Percentiles rank a stretch among this genome's conserved stretches.
Conservation (phyloP, 2,113 vertebrate genomes). For the Corythoichthys haematopterus region DNA sequence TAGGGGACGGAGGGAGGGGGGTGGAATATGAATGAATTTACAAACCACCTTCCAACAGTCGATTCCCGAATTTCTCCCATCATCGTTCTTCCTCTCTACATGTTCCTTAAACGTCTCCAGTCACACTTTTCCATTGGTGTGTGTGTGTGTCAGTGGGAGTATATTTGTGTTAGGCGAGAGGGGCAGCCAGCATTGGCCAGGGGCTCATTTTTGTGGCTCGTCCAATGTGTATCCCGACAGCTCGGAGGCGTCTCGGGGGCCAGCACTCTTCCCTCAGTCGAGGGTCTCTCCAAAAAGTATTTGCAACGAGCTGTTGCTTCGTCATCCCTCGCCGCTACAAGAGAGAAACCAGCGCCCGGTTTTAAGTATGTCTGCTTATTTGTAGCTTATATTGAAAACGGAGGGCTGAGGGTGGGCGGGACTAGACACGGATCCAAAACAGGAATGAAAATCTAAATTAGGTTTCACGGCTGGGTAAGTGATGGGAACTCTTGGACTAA, state of each 20-base stretch:
- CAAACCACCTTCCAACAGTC: slow-evolving; percentile 31
- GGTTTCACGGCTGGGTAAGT: slow-evolving; percentile 40
- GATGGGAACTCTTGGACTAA: slow-evolving; percentile 49
- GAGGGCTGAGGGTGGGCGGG: background rate
- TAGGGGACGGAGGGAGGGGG: background rate
- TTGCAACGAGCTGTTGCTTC: slow-evolving; percentile 42
- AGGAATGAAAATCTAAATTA: slow-evolving; percentile 43
- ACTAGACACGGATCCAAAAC: slow-evolving; percentile 30
- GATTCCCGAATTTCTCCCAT: slow-evolving; percentile 48
- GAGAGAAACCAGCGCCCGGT: slow-evolving; percentile 43
- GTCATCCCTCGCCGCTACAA: slow-evolving; percentile 44
- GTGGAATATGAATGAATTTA: slow-evolving; percentile 66
- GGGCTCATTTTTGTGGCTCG: slow-evolving; percentile 47
- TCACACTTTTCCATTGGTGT: slow-evolving; percentile 58
- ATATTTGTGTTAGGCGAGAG: slow-evolving; percentile 54
- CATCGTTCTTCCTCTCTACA: slow-evolving; percentile 37
- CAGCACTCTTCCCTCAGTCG: slow-evolving; percentile 62
- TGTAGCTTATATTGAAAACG: slow-evolving; percentile 31
- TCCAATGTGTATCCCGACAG: slow-evolving; percentile 61
- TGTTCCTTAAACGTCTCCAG: slow-evolving; percentile 44
- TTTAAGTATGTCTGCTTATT: slow-evolving; percentile 46
- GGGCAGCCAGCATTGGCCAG: slow-evolving; percentile 50
- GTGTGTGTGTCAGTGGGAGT: slow-evolving; percentile 46
- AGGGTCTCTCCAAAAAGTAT: slow-evolving; percentile 55
- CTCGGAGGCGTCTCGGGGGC: slow-evolving; percentile 48